Evolutionary conservation across 2,797 vertebrate species (phyloP), one percentile per base, ranked within the genome.

Genomic region (Poecilia velifera): DNA sequence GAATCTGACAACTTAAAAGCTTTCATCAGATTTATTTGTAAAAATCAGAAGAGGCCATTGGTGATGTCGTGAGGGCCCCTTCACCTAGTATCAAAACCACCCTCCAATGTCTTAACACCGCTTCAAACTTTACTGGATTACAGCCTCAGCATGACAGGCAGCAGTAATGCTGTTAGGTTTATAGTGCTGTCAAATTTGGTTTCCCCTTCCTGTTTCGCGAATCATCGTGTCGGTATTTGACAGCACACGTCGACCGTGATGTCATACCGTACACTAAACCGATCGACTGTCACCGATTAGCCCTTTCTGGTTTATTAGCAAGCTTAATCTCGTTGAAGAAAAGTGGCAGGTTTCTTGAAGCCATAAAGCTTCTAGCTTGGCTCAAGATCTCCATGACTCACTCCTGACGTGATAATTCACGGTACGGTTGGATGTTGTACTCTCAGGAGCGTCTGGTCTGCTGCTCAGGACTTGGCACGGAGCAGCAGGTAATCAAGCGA

Each of bases 401-500:
- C 82, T 86, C 84, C 86, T 91, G 93, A 95, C 78, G 89, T 93
- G 91, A 94, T 92, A 92, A 91, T 91, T 93, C 90, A 92, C 72
- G 82, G 87, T 89, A 85, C 85, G 90, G 84, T 91, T 82, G 90
- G 88, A 92, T 88, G 92, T 88, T 88, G 85, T 6, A 45, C 90
- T 91, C 91, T 89, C 86, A 85, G 84, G 86, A 84, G 88, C 87
- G 83, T 90, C 90, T 91, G 88, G 90, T 80, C 87, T 87, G 76
- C 81, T 88, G 84, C 89, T 92, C 70, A 71, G 90, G 90, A 93
- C 90, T 93, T 94, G 93, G 89, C 90, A 89, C 70, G 62, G 90
- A 92, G 81, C 86, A 34, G 83, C 89, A 91, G 92, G 93, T 90
- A 93, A 92, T 92, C 91, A 87, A 86, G 87, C 89, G 86, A 93